Evolutionary conservation across 2,797 vertebrate species (phyloP).

Genomic region (Macroramphosus scolopax): DNA sequence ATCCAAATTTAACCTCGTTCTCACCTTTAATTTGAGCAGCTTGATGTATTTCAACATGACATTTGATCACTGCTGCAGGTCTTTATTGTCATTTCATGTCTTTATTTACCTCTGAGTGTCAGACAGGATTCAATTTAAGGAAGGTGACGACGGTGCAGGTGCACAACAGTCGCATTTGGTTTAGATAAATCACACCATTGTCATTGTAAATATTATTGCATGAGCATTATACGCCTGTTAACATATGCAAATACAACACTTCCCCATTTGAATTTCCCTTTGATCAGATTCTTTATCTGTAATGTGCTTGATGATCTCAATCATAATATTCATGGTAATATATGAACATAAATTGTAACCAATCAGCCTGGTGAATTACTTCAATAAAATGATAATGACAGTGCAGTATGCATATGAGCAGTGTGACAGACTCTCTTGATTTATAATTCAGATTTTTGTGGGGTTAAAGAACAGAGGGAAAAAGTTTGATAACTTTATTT

Average conservation of each 20-base stretch:
- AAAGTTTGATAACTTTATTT: constrained; percentile 64
- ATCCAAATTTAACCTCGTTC: too few relatives aligned
- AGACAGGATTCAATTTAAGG: too few relatives aligned
- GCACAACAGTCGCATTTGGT: too few relatives aligned
- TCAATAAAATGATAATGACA: constrained; percentile 8
- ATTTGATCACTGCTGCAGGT: too few relatives aligned
- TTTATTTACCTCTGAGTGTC: too few relatives aligned
- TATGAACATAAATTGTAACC: constrained; percentile 5
- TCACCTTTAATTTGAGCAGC: too few relatives aligned
- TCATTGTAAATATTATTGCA: neutral
- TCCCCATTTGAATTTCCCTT: constrained; percentile 1
- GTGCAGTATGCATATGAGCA: constrained; percentile 30
- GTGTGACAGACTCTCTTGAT: constrained; percentile 45
- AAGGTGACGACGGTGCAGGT: too few relatives aligned
- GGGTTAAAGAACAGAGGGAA: constrained; percentile 37
- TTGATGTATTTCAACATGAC: too few relatives aligned
- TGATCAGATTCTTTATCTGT: neutral
- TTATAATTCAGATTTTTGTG: constrained; percentile 57
- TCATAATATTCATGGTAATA: neutral
- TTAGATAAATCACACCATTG: too few relatives aligned
- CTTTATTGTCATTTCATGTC: too few relatives aligned
- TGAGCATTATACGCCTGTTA: neutral
- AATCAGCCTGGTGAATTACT: constrained; percentile 32
- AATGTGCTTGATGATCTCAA: constrained; percentile 1
- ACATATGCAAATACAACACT: neutral